Evolutionary conservation across 2,113 vertebrate species (phyloP).

Genomic region (Synodontis membranacea): DNA sequence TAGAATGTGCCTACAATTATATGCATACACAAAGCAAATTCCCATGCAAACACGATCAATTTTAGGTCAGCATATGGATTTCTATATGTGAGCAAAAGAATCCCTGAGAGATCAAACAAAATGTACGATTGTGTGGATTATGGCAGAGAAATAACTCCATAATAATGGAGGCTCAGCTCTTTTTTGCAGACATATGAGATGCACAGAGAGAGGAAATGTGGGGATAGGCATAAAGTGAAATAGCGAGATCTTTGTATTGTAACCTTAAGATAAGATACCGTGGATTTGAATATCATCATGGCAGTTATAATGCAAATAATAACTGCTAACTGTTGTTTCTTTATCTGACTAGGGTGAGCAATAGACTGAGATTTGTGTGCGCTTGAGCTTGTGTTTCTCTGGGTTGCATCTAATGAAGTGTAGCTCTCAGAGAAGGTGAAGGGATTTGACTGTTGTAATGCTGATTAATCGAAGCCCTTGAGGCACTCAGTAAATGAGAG

Average conservation of each 20-base stretch:
- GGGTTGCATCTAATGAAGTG: constrained; percentile 1
- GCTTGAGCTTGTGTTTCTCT: neutral
- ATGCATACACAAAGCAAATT: neutral
- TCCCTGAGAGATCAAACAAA: neutral
- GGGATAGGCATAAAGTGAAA: neutral
- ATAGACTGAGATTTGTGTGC: neutral
- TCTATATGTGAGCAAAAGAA: neutral
- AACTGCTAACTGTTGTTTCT: neutral
- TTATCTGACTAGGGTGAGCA: neutral
- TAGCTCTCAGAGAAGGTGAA: neutral
- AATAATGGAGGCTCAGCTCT: neutral
- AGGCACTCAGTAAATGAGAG: constrained; percentile 27
- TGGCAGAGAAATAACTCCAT: neutral
- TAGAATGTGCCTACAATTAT: neutral
- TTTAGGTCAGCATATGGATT: neutral
- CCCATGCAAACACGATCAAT: neutral
- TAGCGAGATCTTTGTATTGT: neutral
- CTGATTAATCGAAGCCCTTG: constrained; percentile 37
- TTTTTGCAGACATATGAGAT: neutral
- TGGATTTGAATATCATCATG: constrained; percentile 13
- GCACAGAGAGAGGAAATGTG: neutral
- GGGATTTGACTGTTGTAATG: constrained; percentile 18
- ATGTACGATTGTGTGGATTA: neutral
- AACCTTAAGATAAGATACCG: constrained; percentile 6
- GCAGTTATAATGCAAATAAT: constrained; percentile 23